Evolutionary conservation across 2,113 vertebrate species (phyloP).

Genomic region (Leptocoma aspasia): DNA sequence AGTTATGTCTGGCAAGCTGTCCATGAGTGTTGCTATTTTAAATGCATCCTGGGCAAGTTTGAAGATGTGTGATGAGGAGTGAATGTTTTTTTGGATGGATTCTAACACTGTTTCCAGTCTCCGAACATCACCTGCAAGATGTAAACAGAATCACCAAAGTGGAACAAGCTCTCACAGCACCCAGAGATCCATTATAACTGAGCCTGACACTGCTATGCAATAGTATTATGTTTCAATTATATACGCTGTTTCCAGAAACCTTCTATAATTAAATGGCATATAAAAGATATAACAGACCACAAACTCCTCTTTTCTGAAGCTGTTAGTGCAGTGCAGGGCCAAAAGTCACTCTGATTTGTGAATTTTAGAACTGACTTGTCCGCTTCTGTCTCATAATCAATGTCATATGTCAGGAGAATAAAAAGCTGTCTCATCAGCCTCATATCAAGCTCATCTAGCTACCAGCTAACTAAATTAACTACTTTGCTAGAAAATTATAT

Average conservation of each 20-base stretch:
- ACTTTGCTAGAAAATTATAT: not conserved
- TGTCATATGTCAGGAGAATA: not conserved
- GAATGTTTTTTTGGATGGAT: constrained; percentile 87
- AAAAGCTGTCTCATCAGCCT: not conserved
- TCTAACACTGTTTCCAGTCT: constrained; percentile 91
- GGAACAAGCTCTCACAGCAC: not conserved
- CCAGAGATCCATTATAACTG: not conserved
- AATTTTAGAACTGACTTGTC: not conserved
- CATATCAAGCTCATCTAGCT: not conserved
- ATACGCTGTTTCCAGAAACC: not conserved
- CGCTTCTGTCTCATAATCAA: not conserved
- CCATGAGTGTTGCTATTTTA: constrained; percentile 87
- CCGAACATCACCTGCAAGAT: constrained; percentile 86
- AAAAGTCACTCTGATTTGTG: not conserved
- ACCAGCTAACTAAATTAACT: not conserved
- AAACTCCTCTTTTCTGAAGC: not conserved
- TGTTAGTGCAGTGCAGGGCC: not conserved
- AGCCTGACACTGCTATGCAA: not conserved
- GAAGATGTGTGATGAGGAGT: constrained; percentile 95
- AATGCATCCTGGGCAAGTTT: constrained; percentile 88
- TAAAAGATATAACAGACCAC: not conserved
- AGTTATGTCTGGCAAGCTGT: constrained; percentile 84
- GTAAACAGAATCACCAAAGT: not conserved
- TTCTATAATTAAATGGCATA: not conserved
- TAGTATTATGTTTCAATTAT: not conserved